Evolutionary conservation across 2,888 invertebrate genomes (phyloP).

Genomic region (Leuctra nigra): DNA sequence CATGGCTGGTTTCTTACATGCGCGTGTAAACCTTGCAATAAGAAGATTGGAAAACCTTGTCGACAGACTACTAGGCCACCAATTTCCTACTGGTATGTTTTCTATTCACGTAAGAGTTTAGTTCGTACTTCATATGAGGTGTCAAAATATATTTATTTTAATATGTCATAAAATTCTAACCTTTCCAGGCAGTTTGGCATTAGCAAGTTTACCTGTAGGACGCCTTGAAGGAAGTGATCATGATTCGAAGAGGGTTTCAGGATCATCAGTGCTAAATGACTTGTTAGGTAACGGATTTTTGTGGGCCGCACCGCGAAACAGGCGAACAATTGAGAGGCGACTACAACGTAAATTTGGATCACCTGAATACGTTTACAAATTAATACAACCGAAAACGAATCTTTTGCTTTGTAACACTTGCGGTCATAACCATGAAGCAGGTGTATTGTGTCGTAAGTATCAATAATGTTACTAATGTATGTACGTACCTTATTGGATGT

Average conservation of each 20-base stretch:
- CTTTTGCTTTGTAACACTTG: conserved; percentile 72
- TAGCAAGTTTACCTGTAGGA: conserved; percentile 15
- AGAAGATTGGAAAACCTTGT: conserved; percentile 42
- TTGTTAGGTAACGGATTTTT: conserved; percentile 53
- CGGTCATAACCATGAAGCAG: conserved; percentile 75
- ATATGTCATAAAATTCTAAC: conserved; percentile 4
- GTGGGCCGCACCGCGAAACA: conserved; percentile 73
- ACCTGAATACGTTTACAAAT: conserved; percentile 61
- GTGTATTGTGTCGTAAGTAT: conserved; percentile 72
- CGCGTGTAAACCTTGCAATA: conserved; percentile 39
- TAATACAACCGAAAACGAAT: conserved; percentile 62
- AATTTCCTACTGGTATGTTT: conserved; percentile 45
- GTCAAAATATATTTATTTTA: no score
- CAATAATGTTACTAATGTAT: no score
- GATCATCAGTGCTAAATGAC: conserved; percentile 4
- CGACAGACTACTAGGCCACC: conserved; percentile 37
- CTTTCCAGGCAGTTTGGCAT: conserved; percentile 22
- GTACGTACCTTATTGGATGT: no score
- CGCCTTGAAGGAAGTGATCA: conserved; percentile 2
- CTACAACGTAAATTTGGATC: conserved; percentile 64
- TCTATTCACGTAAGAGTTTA: no score
- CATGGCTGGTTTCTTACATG: conserved; percentile 38
- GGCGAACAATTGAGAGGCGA: conserved; percentile 70
- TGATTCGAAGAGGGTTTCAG: background rate
- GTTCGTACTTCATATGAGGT: no score